Conservation (phyloP, 2,797 vertebrate genomes). For the Amphiprion clarkii region DNA sequence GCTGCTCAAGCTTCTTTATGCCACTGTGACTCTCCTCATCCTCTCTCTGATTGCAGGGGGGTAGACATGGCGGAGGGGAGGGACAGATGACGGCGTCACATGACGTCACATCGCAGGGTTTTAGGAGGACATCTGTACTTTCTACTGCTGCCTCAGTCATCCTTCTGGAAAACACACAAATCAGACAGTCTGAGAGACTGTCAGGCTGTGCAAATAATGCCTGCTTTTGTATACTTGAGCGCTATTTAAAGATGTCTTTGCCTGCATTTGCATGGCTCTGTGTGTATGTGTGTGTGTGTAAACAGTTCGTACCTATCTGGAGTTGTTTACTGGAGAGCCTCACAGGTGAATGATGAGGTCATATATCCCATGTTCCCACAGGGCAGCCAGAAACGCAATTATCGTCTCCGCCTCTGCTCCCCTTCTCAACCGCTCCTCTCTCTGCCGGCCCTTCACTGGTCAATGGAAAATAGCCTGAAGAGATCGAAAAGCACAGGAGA, state of each 20-base stretch:
- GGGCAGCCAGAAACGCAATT: constrained; percentile 78
- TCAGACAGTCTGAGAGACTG: no score
- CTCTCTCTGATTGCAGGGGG: constrained; percentile 69
- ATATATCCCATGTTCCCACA: constrained; percentile 93
- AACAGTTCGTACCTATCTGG: constrained; percentile 60
- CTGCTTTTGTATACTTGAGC: constrained; percentile 20
- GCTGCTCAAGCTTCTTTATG: constrained; percentile 68
- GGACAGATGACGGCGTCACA: constrained; percentile 53
- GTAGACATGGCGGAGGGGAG: constrained; percentile 45
- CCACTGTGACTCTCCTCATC: constrained; percentile 60
- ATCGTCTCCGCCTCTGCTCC: constrained; percentile 68
- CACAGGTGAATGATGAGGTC: constrained; percentile 87
- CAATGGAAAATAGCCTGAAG: constrained; percentile 66
- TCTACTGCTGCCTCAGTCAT: constrained; percentile 89
- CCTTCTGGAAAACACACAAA: constrained; percentile 69
- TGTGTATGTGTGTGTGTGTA: neutral
- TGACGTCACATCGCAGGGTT: constrained; percentile 68
- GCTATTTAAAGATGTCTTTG: constrained; percentile 4
- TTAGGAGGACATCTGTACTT: constrained; percentile 74
- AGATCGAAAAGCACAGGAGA: constrained; percentile 50
- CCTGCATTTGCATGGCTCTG: constrained; percentile 11
- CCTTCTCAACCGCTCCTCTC: constrained; percentile 54
- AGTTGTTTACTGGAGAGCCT: constrained; percentile 80
- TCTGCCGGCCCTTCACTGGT: constrained; percentile 55
- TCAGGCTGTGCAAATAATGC: neutral